These are phyloP conservation scores for Stictocephala bisonia DNA, from an alignment of 2,888 invertebrate genomes.

Conservation along the genomic window DNA sequence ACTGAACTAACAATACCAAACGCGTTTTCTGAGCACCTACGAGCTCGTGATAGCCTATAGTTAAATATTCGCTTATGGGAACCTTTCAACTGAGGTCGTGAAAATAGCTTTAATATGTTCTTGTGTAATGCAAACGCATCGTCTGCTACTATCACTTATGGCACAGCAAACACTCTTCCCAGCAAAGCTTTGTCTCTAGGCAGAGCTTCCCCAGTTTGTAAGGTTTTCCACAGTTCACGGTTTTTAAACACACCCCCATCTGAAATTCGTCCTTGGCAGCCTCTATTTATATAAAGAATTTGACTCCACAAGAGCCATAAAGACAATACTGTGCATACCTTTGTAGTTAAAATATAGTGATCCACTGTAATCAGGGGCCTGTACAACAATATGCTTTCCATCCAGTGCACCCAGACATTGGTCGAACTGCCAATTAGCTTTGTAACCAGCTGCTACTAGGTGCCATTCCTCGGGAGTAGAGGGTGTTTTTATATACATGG, in stretches of 20 bases:
- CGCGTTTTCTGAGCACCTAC: slow-evolving; percentile 58
- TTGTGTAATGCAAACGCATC: slow-evolving; percentile 46
- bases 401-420: slow-evolving; percentile 14
- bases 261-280: slow-evolving; percentile 1
- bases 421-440: slow-evolving; percentile 9
- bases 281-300: slow-evolving; percentile 16
- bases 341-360: slow-evolving; percentile 1
- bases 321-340: slow-evolving; percentile 2
- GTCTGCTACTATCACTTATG: slow-evolving; percentile 51
- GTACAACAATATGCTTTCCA: slow-evolving; percentile 9
- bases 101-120: slow-evolving; percentile 47
- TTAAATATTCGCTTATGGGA: slow-evolving; percentile 58
- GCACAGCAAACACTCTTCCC: slow-evolving; percentile 51
- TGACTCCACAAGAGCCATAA: slow-evolving; percentile 12
- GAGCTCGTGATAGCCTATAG: slow-evolving; percentile 58
- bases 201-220: not conserved
- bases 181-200: slow-evolving; percentile 44
- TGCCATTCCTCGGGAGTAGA: slow-evolving; percentile 13
- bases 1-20: slow-evolving; percentile 52
- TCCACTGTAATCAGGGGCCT: slow-evolving; percentile 6
- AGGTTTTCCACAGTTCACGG: slow-evolving; percentile 17
- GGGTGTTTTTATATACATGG: not conserved
- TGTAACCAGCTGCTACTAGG: slow-evolving; percentile 9
- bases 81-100: slow-evolving; percentile 52
- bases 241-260: slow-evolving; percentile 21